Percentiles rank a stretch among this genome's conserved stretches.
Conservation (phyloP, 2,113 vertebrate genomes). For the Ornithorhynchus anatinus region DNA sequence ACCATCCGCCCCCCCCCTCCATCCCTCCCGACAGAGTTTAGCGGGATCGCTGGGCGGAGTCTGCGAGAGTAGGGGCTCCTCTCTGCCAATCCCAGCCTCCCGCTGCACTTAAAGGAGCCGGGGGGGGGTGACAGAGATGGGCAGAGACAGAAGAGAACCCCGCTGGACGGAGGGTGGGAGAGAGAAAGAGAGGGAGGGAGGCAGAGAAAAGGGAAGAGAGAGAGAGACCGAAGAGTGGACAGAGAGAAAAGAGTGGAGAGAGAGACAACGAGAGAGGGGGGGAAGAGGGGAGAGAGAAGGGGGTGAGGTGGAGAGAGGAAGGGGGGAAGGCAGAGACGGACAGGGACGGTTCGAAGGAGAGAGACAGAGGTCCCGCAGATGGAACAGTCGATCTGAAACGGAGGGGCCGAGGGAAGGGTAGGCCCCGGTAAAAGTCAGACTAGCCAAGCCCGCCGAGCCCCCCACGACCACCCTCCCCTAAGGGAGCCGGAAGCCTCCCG, state of each 20-base stretch:
- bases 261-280: conserved; percentile 40
- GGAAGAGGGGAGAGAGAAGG: neutral
- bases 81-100: conserved; percentile 40
- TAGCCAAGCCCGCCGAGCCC: too few species aligned
- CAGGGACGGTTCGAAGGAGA: conserved; percentile 25
- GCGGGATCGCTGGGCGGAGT: too few species aligned
- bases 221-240: neutral
- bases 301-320: conserved; percentile 22
- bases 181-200: conserved; percentile 18
- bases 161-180: conserved; percentile 26
- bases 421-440: too few species aligned
- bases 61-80: too few species aligned
- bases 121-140: conserved; percentile 14
- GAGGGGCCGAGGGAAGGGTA: too few species aligned
- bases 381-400: too few species aligned
- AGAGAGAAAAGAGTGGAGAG: conserved; percentile 23
- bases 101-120: conserved; percentile 42
- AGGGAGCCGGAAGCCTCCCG: neutral
- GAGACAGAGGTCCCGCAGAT: neutral
- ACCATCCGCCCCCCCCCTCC: conserved; percentile 26
- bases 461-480: too few species aligned
- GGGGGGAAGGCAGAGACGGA: conserved; percentile 4
- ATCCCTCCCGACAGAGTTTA: too few species aligned
- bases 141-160: neutral
- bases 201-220: conserved; percentile 24